phyloP scores from a whole-genome alignment of 2,797 vertebrate genomes.

The Oreonectes daqikongensis region DNA sequence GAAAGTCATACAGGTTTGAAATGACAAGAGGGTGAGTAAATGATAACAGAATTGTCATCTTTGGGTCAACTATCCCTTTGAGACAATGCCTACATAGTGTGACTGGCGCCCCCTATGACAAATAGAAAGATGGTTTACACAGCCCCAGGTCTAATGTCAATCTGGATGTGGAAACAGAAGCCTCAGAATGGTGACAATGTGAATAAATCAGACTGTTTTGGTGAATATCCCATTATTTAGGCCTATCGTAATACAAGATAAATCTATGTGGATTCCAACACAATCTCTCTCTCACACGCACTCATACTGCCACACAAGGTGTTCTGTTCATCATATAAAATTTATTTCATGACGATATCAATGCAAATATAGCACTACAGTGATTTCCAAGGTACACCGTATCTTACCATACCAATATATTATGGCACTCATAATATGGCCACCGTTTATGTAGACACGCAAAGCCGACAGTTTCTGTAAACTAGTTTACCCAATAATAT shows the following conservation, averaged over 20 bases:
- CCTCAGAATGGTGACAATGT: neutral
- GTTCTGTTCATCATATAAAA: slow-evolving; percentile 81
- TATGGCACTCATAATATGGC: slow-evolving; percentile 86
- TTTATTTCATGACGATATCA: slow-evolving; percentile 87
- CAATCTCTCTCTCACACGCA: neutral
- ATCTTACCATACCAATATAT: slow-evolving; percentile 86
- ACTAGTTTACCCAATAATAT: slow-evolving; percentile 76
- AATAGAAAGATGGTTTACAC: neutral
- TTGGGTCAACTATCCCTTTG: no score
- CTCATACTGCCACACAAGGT: slow-evolving; percentile 54
- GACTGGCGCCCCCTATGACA: slow-evolving; percentile 26
- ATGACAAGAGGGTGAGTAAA: no score
- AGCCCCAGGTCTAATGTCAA: neutral
- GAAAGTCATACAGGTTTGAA: no score
- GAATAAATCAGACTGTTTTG: neutral
- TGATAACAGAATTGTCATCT: no score
- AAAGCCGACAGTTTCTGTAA: slow-evolving; percentile 83
- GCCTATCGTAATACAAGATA: neutral
- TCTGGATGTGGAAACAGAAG: slow-evolving; percentile 9
- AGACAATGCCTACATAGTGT: neutral
- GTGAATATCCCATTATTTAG: neutral
- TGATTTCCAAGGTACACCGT: slow-evolving; percentile 85
- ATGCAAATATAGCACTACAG: slow-evolving; percentile 88
- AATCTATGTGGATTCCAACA: neutral
- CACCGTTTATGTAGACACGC: slow-evolving; percentile 83